Conservation (phyloP, 2,888 invertebrate species). For the Epirrita christyi region DNA sequence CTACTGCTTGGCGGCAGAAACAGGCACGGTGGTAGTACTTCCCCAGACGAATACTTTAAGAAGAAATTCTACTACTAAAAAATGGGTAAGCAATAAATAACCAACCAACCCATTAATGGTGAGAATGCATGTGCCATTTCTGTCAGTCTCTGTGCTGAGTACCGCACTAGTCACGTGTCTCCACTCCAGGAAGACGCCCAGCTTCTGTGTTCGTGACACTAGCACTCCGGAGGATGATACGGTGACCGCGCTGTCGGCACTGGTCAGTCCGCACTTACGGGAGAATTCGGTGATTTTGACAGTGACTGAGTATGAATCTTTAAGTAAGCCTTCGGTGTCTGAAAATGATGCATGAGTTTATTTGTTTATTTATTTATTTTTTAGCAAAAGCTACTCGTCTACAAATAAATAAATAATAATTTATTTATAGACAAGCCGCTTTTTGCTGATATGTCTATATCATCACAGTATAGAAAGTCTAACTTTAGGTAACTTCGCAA, state of each 20-base stretch:
- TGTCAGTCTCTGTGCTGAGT: slow-evolving; percentile 81
- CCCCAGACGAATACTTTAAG: too few relatives aligned
- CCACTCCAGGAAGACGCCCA: slow-evolving; percentile 84
- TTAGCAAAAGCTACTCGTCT: too few relatives aligned
- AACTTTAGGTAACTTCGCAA: slow-evolving; percentile 30
- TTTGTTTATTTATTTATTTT: too few relatives aligned
- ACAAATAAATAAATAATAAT: too few relatives aligned
- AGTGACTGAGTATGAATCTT: slow-evolving; percentile 84
- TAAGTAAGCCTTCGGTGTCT: slow-evolving; percentile 77
- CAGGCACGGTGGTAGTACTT: too few relatives aligned
- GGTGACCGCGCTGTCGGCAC: slow-evolving; percentile 84
- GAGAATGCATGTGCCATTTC: slow-evolving; percentile 85
- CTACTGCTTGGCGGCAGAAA: too few relatives aligned
- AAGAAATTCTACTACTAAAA: too few relatives aligned
- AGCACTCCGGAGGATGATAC: slow-evolving; percentile 82
- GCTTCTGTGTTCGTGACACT: slow-evolving; percentile 79
- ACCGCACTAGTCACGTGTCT: slow-evolving; percentile 84
- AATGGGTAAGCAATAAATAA: too few relatives aligned
- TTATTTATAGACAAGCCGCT: too few relatives aligned
- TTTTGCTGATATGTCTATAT: too few relatives aligned
- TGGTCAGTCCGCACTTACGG: slow-evolving; percentile 84
- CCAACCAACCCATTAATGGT: slow-evolving; percentile 85
- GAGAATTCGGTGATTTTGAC: slow-evolving; percentile 87
- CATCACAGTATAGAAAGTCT: too few relatives aligned
- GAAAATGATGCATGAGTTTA: slow-evolving; percentile 54